Conservation (phyloP, 2,797 vertebrate genomes). For the Characodon lateralis region DNA sequence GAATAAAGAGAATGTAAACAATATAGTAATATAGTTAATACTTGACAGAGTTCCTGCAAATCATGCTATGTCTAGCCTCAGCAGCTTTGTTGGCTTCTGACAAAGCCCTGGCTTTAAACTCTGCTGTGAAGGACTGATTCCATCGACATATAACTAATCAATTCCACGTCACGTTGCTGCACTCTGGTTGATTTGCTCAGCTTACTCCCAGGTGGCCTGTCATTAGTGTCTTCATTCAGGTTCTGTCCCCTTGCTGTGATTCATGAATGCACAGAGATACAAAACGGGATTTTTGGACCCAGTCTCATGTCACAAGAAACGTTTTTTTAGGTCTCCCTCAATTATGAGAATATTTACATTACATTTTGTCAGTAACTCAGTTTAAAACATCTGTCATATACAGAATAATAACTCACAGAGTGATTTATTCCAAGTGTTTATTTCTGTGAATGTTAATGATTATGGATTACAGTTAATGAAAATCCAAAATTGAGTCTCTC, state of each 20-base stretch:
- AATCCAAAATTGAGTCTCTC: not conserved
- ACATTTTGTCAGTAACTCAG: not conserved
- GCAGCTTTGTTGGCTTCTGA: conserved; percentile 30
- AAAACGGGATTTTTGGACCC: not conserved
- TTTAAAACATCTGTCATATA: not conserved
- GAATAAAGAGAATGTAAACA: not conserved
- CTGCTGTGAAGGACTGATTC: conserved; percentile 20
- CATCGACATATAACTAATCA: conserved; percentile 33
- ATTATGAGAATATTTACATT: not conserved
- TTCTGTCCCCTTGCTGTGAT: not conserved
- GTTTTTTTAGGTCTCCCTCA: not conserved
- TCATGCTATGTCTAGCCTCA: conserved; percentile 23
- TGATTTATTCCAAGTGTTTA: no score
- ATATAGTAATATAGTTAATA: not conserved
- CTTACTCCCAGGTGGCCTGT: not conserved
- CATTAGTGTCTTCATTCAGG: not conserved
- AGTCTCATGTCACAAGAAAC: not conserved
- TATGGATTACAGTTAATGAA: no score
- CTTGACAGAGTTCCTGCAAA: not conserved
- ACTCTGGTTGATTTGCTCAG: not conserved
- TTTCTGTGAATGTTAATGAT: no score
- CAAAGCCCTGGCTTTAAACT: conserved; percentile 41
- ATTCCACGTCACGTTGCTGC: conserved; percentile 9
- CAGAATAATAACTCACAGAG: no score
- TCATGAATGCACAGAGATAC: not conserved